A percentile compares a stretch with the other conserved stretches of the same genome.
These are phyloP conservation scores for Rhinopithecus roxellana DNA, from an alignment of 2,113 vertebrate genomes.

Conservation along the genomic window DNA sequence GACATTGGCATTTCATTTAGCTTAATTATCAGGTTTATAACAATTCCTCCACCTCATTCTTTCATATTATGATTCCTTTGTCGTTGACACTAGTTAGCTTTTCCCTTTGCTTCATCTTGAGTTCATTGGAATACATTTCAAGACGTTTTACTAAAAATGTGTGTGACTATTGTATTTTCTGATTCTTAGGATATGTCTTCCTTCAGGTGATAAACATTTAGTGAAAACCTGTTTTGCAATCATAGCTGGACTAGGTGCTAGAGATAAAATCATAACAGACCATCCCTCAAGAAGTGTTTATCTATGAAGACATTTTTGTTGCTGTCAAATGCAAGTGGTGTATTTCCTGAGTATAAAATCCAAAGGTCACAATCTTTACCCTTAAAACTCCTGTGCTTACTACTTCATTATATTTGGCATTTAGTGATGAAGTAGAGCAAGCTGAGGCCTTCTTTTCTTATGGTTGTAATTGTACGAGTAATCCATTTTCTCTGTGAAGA, in stretches of 20 bases:
- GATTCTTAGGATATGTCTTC: not conserved
- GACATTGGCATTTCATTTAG: not conserved
- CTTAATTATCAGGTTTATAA: not conserved
- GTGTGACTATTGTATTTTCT: not conserved
- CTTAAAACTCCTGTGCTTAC: not conserved
- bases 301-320: not conserved
- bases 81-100: not conserved
- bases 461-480: not conserved
- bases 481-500: not conserved
- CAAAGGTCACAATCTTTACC: not conserved
- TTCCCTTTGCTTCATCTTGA: not conserved
- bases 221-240: not conserved
- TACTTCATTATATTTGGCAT: not conserved
- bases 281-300: not conserved
- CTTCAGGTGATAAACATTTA: not conserved
- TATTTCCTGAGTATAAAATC: not conserved
- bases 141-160: not conserved
- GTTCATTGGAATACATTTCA: not conserved
- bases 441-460: not conserved
- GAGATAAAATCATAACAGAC: not conserved
- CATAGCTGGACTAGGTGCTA: not conserved
- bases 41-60: not conserved
- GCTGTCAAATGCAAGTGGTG: not conserved
- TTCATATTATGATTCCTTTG: not conserved
- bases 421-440: not conserved